Conservation (phyloP, 2,888 invertebrate genomes). For the Spilosoma lubricipeda region DNA sequence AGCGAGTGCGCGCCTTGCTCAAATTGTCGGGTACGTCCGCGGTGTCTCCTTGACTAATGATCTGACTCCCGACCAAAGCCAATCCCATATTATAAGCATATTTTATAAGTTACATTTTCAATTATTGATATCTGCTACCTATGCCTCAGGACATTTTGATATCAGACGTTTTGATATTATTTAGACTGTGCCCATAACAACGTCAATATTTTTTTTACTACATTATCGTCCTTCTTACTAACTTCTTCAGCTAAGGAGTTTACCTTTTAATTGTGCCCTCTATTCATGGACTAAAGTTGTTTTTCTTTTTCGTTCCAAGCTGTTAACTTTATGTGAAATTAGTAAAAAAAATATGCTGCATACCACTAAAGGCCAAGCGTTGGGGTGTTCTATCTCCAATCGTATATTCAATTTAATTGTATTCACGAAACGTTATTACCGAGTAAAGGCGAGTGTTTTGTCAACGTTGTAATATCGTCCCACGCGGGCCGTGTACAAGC, state of each 20-base stretch:
- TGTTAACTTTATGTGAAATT: not conserved
- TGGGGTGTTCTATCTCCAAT: slow-evolving; percentile 31
- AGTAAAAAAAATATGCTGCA: not conserved
- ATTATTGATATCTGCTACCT: slow-evolving; percentile 75
- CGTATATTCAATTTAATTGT: slow-evolving; percentile 52
- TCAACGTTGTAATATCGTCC: slow-evolving; percentile 70
- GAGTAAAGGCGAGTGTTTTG: slow-evolving; percentile 62
- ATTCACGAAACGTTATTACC: slow-evolving; percentile 55
- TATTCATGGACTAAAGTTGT: not conserved
- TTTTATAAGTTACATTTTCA: slow-evolving; percentile 73
- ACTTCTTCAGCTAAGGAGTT: not conserved
- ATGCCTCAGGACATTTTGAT: slow-evolving; percentile 61
- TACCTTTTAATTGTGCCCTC: not conserved
- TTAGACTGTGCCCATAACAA: not conserved
- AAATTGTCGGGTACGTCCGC: slow-evolving; percentile 78
- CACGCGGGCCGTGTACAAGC: slow-evolving; percentile 73
- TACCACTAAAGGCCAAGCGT: slow-evolving; percentile 3
- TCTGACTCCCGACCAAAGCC: slow-evolving; percentile 70
- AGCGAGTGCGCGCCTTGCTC: slow-evolving; percentile 62
- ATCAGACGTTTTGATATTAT: not conserved
- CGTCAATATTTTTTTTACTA: not conserved
- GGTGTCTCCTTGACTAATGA: slow-evolving; percentile 83
- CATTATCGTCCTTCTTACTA: not conserved
- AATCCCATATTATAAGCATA: slow-evolving; percentile 71
- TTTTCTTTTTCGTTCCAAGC: not conserved